These are phyloP conservation scores for Sinocyclocheilus anshuiensis DNA, from an alignment of 2,113 vertebrate species.

Conservation along the genomic window DNA sequence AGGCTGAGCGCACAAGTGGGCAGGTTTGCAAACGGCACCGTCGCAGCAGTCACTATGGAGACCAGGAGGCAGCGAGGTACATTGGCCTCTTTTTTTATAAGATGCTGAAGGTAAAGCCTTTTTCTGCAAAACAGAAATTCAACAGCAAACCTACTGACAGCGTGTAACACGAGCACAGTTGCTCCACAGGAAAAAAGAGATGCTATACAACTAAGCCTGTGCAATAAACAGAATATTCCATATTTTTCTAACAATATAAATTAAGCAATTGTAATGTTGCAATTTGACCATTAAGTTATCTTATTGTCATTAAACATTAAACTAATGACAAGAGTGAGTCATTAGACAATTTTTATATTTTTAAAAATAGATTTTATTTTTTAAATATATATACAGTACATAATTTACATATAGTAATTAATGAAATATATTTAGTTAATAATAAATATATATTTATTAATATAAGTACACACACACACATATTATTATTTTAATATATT, in stretches of 20 bases:
- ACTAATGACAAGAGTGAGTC: no score
- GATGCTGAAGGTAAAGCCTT: background rate
- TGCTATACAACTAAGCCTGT: background rate
- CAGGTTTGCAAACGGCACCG: background rate
- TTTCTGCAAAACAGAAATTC: background rate
- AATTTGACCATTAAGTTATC: background rate
- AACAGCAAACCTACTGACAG: background rate
- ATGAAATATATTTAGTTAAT: no score
- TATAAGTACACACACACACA: no score
- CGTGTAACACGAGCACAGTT: background rate
- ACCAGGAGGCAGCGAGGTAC: conserved; percentile 65
- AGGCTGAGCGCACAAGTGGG: background rate
- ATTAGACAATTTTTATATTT: no score
- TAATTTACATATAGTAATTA: no score
- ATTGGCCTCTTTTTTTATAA: background rate
- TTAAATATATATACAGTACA: no score
- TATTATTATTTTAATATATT: no score
- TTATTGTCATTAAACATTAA: no score
- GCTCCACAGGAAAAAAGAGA: background rate
- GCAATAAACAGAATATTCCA: background rate
- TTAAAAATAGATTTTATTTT: no score
- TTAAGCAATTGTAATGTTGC: background rate
- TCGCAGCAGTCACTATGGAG: conserved; percentile 69
- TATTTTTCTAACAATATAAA: background rate
- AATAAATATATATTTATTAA: no score